Percentiles rank a stretch among this genome's conserved stretches.
phyloP scores from a whole-genome alignment of 2,113 vertebrate genomes.

The Rhea americana region DNA sequence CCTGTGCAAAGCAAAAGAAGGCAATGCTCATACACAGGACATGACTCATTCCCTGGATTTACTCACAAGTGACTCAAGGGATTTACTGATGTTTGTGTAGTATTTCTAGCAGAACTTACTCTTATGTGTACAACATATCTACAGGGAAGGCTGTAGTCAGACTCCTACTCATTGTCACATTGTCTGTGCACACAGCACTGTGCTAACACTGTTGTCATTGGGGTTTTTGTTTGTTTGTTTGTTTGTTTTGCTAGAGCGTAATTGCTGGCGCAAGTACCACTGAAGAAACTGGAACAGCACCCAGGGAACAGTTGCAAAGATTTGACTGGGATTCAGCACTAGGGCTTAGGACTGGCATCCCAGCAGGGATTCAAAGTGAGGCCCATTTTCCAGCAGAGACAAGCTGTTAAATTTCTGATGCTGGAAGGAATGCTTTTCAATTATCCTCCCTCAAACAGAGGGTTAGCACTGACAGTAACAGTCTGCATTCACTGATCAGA shows the following conservation, averaged over 20 bases:
- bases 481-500: background rate
- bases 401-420: background rate
- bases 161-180: background rate
- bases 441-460: background rate
- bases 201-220: background rate
- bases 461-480: background rate
- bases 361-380: background rate
- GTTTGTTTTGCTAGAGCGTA: conserved; percentile 62
- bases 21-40: background rate
- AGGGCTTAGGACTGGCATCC: background rate
- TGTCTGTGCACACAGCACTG: accelerated
- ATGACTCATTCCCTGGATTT: background rate
- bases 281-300: conserved; percentile 11
- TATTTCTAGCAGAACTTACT: background rate
- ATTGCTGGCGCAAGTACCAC: conserved; percentile 83
- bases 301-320: background rate
- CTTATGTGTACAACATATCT: accelerated
- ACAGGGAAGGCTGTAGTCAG: background rate
- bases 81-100: background rate
- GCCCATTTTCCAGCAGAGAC: background rate
- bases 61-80: background rate
- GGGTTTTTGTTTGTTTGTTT: no score
- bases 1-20: background rate
- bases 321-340: background rate
- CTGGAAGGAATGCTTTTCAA: background rate